Percentiles rank a stretch among this genome's conserved stretches.
phyloP scores from a whole-genome alignment of 1,140 invertebrate genomes.

The Drosophila hydei region DNA sequence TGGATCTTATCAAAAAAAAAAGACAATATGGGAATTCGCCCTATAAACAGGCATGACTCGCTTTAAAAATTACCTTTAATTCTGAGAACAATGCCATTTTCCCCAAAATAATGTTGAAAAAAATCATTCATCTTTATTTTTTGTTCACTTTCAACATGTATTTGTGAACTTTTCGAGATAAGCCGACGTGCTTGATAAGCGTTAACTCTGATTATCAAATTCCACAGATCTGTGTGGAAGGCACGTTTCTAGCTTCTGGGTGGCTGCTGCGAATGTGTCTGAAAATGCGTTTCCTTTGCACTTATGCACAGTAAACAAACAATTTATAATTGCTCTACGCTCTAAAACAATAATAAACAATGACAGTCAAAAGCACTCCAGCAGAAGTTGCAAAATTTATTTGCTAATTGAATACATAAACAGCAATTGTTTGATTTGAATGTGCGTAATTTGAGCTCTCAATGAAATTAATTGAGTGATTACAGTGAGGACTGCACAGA shows the following conservation, averaged over 20 bases:
- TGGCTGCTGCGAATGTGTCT: slow-evolving; percentile 16
- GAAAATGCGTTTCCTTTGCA: slow-evolving; percentile 4
- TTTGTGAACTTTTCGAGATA: slow-evolving; percentile 2
- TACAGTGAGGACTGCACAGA: slow-evolving; percentile 5
- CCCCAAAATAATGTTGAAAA: not conserved
- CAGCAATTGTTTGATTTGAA: slow-evolving; percentile 46
- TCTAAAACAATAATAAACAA: slow-evolving; percentile 21
- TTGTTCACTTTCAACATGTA: slow-evolving; percentile 6
- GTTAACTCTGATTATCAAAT: slow-evolving; percentile 34
- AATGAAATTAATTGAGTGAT: slow-evolving; percentile 45
- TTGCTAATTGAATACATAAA: slow-evolving; percentile 72
- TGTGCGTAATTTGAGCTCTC: slow-evolving; percentile 59
- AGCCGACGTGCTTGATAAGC: slow-evolving; percentile 37
- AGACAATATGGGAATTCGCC: slow-evolving; percentile 11
- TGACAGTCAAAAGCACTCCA: slow-evolving; percentile 13
- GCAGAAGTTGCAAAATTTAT: slow-evolving; percentile 33
- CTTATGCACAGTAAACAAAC: slow-evolving; percentile 8
- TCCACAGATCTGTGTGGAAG: slow-evolving; percentile 30
- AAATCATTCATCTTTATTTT: not conserved
- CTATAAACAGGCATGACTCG: slow-evolving; percentile 29
- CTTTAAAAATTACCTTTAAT: not conserved
- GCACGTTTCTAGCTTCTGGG: slow-evolving; percentile 26
- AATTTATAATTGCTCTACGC: slow-evolving; percentile 1
- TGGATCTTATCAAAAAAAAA: slow-evolving; percentile 57
- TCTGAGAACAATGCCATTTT: not conserved